phyloP scores from a whole-genome alignment of 2,113 vertebrate genomes.

The Actenoides hombroni region DNA sequence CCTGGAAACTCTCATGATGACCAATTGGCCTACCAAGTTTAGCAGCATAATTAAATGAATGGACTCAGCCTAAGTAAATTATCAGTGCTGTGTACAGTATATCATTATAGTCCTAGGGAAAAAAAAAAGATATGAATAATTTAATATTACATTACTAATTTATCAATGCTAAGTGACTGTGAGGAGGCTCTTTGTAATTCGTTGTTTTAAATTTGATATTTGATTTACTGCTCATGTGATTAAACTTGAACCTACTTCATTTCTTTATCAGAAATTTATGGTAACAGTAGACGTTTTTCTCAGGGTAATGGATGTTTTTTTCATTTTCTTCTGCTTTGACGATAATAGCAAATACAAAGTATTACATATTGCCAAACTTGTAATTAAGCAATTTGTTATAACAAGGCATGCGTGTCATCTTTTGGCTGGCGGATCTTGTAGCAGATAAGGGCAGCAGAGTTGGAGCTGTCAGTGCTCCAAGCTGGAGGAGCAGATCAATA shows the following conservation, averaged over 20 bases:
- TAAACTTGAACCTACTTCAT: conserved; percentile 72
- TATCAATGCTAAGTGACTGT: conserved; percentile 82
- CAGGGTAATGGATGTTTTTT: conserved; percentile 15
- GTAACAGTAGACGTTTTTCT: conserved; percentile 26
- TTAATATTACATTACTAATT: conserved; percentile 85
- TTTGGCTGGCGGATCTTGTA: not conserved
- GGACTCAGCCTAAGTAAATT: conserved; percentile 87
- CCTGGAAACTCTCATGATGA: conserved; percentile 85
- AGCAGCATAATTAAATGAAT: conserved; percentile 89
- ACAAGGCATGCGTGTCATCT: not conserved
- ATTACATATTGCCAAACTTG: conserved; percentile 42
- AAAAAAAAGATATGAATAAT: conserved; percentile 83
- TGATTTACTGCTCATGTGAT: conserved; percentile 76
- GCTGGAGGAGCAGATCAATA: not conserved
- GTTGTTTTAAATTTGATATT: conserved; percentile 82
- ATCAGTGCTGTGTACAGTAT: conserved; percentile 83
- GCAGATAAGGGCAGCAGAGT: conserved; percentile 26
- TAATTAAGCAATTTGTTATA: conserved; percentile 61
- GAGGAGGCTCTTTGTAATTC: conserved; percentile 77
- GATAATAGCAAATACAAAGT: conserved; percentile 44
- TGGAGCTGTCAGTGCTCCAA: not conserved
- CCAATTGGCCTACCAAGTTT: conserved; percentile 86
- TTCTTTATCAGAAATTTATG: conserved; percentile 68
- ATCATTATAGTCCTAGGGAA: conserved; percentile 78
- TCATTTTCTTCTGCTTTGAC: conserved; percentile 29